phyloP scores from a whole-genome alignment of 2,888 invertebrate genomes.

The Phrixothrix hirtus region DNA sequence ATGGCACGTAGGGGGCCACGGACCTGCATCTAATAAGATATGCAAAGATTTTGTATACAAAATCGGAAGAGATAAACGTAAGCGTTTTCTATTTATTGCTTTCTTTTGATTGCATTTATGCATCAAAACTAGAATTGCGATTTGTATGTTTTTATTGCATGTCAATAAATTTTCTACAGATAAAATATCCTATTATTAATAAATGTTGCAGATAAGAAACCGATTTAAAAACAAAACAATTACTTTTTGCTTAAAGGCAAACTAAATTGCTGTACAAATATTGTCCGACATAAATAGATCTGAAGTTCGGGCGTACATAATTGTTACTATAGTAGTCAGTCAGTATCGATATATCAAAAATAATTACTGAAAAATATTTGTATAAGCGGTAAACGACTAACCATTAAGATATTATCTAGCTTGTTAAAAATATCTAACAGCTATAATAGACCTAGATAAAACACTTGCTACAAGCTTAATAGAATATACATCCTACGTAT shows the following conservation, averaged over 20 bases:
- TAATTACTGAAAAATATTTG: slow-evolving; percentile 18
- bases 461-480: slow-evolving; percentile 13
- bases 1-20: slow-evolving; percentile 13
- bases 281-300: slow-evolving; percentile 3
- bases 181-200: too few species aligned
- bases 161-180: background rate
- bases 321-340: slow-evolving; percentile 7
- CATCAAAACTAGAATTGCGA: background rate
- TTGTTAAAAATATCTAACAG: slow-evolving; percentile 15
- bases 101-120: slow-evolving; percentile 1
- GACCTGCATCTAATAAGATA: slow-evolving; percentile 13
- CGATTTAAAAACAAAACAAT: too few species aligned
- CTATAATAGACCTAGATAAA: slow-evolving; percentile 12
- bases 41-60: slow-evolving; percentile 15
- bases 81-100: background rate
- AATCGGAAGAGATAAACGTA: slow-evolving; percentile 2
- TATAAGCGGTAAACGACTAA: slow-evolving; percentile 15
- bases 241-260: too few species aligned
- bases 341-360: slow-evolving; percentile 19
- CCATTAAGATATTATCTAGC: slow-evolving; percentile 14
- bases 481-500: slow-evolving; percentile 7
- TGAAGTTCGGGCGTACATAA: too few species aligned
- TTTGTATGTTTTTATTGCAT: background rate
- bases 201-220: too few species aligned
- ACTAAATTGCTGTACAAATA: slow-evolving; percentile 15